A percentile compares a stretch with the other conserved stretches of the same genome.
phyloP scores from a whole-genome alignment of 2,797 vertebrate species.

The Lemur catta region DNA sequence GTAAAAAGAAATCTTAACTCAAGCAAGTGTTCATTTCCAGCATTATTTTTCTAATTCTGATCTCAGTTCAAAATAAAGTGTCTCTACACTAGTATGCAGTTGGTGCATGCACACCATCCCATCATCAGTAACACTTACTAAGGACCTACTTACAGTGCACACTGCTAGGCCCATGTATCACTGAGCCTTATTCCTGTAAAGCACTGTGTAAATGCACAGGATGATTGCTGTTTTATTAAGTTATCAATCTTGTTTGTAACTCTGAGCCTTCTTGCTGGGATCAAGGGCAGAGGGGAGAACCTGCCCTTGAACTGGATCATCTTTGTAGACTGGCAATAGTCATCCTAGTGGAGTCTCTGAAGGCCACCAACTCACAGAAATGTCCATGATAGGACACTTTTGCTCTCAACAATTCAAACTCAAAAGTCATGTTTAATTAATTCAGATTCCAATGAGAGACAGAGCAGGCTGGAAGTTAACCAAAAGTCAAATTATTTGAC shows the following conservation, averaged over 20 bases:
- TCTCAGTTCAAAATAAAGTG: conserved; percentile 19
- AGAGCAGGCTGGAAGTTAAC: not conserved
- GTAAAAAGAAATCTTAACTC: conserved; percentile 53
- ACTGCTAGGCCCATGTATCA: not conserved
- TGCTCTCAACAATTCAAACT: not conserved
- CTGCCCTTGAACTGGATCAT: not conserved
- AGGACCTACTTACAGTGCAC: not conserved
- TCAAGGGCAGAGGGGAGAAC: not conserved
- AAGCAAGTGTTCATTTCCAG: not conserved
- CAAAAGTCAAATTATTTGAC: conserved; percentile 31
- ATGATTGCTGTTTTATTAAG: not conserved
- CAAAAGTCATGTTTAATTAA: conserved; percentile 34
- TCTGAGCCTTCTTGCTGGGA: not conserved
- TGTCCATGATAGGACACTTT: not conserved
- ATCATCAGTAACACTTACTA: not conserved
- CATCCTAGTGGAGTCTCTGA: not conserved
- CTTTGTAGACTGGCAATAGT: not conserved
- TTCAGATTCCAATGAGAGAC: not conserved
- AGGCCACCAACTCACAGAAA: not conserved
- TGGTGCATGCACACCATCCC: not conserved
- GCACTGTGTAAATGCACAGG: not conserved
- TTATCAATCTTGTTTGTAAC: not conserved
- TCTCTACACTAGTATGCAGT: not conserved
- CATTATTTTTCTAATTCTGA: conserved; percentile 42
- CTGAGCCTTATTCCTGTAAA: not conserved